Conservation (phyloP, 2,797 vertebrate species). For the Lemur catta region DNA sequence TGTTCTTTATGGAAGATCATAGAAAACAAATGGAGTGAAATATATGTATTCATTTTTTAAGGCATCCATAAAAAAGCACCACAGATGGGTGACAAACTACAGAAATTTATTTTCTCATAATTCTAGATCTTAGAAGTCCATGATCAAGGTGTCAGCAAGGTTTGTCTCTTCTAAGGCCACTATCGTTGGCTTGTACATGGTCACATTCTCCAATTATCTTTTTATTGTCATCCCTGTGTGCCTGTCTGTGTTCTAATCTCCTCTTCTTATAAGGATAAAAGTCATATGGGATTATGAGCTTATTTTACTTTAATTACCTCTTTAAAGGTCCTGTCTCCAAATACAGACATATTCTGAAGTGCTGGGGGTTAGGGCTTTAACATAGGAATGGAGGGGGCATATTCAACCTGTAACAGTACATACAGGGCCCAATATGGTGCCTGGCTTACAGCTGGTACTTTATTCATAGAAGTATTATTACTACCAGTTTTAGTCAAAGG, state of each 20-base stretch:
- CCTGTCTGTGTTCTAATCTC: background rate
- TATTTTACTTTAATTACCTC: background rate
- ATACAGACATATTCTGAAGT: background rate
- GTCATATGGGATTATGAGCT: background rate
- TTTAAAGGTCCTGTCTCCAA: background rate
- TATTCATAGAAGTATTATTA: background rate
- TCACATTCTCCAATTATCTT: background rate
- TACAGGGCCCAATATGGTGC: background rate
- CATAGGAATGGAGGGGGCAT: background rate
- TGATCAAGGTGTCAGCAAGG: background rate
- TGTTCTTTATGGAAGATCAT: background rate
- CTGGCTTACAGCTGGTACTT: background rate
- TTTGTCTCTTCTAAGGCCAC: background rate
- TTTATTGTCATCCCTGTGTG: background rate
- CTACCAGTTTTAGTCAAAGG: constrained; percentile 20
- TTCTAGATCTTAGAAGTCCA: background rate
- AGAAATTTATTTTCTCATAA: background rate
- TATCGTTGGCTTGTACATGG: background rate
- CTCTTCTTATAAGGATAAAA: background rate
- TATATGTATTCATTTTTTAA: background rate
- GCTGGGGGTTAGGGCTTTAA: background rate
- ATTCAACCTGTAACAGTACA: background rate
- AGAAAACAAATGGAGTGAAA: background rate
- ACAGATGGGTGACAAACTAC: background rate
- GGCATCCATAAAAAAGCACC: background rate